These are phyloP conservation scores for Piscicola geometra DNA, from an alignment of 2,888 invertebrate genomes.

Conservation along the genomic window DNA sequence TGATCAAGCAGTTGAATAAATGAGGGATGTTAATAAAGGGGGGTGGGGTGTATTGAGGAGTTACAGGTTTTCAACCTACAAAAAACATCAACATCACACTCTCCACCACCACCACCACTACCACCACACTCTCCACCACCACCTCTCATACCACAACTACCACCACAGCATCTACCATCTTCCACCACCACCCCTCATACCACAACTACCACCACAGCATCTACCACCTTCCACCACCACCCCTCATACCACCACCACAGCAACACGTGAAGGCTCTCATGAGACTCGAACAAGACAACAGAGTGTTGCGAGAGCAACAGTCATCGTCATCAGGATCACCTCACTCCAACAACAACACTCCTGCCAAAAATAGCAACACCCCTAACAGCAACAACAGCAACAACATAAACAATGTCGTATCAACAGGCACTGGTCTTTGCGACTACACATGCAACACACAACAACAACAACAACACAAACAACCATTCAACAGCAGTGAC, in stretches of 20 bases:
- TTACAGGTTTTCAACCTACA: too few relatives aligned
- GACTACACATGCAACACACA: conserved; percentile 8
- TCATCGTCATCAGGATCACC: background rate
- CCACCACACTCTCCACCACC: conserved; percentile 19
- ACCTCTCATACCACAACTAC: background rate
- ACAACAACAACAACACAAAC: too few relatives aligned
- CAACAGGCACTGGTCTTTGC: conserved; percentile 7
- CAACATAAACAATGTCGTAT: background rate
- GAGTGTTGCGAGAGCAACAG: conserved; percentile 33
- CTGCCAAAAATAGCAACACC: background rate
- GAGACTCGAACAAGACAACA: conserved; percentile 36
- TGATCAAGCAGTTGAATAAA: too few relatives aligned
- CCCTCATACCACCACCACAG: background rate
- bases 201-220: conserved; percentile 25
- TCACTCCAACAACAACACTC: too few relatives aligned
- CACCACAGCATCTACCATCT: background rate
- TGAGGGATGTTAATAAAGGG: too few relatives aligned
- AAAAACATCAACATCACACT: conserved; percentile 19
- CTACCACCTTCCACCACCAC: background rate
- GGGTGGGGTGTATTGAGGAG: too few relatives aligned
- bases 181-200: background rate
- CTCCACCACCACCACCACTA: conserved; percentile 29
- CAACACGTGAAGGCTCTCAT: conserved; percentile 35
- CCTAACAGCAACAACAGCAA: background rate
- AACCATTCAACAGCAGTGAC: conserved; percentile 43